Base-by-base conservation (phyloP, 2,888 invertebrate species). In the Penaeus monodon region DNA sequence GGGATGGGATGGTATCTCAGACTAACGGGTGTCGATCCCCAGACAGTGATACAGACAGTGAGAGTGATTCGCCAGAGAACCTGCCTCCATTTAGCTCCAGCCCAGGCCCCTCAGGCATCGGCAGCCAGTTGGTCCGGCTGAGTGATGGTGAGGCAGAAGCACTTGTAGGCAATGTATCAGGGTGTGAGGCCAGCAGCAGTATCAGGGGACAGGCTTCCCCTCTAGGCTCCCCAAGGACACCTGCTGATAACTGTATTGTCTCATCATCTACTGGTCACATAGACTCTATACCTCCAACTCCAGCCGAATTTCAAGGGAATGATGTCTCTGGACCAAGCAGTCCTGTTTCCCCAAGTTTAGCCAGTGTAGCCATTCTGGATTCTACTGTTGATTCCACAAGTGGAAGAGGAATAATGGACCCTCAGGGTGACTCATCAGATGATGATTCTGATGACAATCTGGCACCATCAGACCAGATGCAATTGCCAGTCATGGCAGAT, bases 381-480 rank as follows among this genome's bases (percentile, higher is more conserved):
- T 88, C 91, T 6, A 90, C 90, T 20, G 91, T 91, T 22, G 90
- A 91, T 78, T 91, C 91, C 4, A 90, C 91, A 29, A 89, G 89
- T 77, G 89, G 87, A 24, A 79, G 81, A 68, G 80, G 77, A 20
- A 86, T 81, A 17, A 76, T 86, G 49, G 66, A 86, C 22, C 49
- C 81, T 29, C 57, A 66, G 33, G 76, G 64, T 29, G 33, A 77
- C 12, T 57, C 70, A 14, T 87, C 86, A 20, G 86, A 82, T 66
- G 86, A 81, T 49, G 63, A 84, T 17, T 81, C 81, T 33, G 78
- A 77, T 68, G 76, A 78, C 64, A 70, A 66, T 49, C 33, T 79
- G 38, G 63, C 44, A 33, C 49, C 79, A 29, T 65, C 49, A 44
- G 86, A 66, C 64, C 64, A 73, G 33, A 73, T 87, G 49, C 79